Conservation (phyloP, 2,113 vertebrate genomes). For the Rhinopomastus cyanomelas region DNA sequence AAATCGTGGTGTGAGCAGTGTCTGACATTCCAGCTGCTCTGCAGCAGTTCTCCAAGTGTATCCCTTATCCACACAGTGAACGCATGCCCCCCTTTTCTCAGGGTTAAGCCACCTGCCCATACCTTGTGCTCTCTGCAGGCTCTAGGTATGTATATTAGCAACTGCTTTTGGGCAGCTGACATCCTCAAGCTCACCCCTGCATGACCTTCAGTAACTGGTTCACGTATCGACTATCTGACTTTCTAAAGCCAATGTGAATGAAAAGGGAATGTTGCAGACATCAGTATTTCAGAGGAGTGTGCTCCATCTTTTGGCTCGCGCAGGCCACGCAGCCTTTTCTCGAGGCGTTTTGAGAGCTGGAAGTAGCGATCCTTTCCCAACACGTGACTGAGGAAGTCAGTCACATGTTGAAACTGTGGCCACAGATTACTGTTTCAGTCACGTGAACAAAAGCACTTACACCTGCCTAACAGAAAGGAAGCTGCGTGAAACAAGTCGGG, state of each 20-base stretch:
- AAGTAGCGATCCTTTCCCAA: not conserved
- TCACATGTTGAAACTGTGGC: constrained; percentile 44
- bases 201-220: constrained; percentile 28
- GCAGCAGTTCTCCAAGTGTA: not conserved
- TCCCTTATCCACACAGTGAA: not conserved
- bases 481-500: not conserved
- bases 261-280: not conserved
- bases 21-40: not conserved
- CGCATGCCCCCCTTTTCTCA: not conserved
- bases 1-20: not conserved
- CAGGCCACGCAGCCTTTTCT: constrained; percentile 56
- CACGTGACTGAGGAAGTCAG: constrained; percentile 25
- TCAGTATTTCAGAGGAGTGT: constrained; percentile 56
- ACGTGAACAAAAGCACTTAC: constrained; percentile 15
- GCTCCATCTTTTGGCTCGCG: constrained; percentile 67
- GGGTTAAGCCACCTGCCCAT: not conserved
- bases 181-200: not conserved
- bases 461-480: not conserved
- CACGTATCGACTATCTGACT: not conserved
- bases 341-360: constrained; percentile 13
- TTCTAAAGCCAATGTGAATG: constrained; percentile 2
- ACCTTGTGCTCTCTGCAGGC: not conserved
- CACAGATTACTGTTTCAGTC: constrained; percentile 27
- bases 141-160: not conserved
- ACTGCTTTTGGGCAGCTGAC: constrained; percentile 22